Evolutionary conservation across 2,113 vertebrate genomes (phyloP), one percentile per base, ranked within the genome.

Genomic region (Nasalis larvatus): DNA sequence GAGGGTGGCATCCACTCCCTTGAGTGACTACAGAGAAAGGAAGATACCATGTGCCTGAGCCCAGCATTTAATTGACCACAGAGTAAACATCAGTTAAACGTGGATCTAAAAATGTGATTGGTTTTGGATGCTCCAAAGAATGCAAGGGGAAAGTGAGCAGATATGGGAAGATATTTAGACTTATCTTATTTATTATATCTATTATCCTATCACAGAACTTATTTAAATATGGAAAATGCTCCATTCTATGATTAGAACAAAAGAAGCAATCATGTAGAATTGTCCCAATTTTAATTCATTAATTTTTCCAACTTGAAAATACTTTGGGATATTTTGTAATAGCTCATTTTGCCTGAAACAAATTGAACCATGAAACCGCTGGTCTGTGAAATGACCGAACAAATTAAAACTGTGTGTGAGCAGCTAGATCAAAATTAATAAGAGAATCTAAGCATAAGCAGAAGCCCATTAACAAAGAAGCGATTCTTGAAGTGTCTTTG

Each of bases 351-450:
- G 47, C 66, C 93, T 27, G 85, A 94, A 97, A 86, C 49, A 96
- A 56, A 88, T 95, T 98, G 95, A 98, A 95, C 30, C 45, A 23
- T 68, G 71, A 93, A 91, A 86, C 56, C 80, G 52, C 87, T 86
- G 66, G 60, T 23, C 82, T 97, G 54, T 92, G 86, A 97, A 91
- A 94, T 89, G 76, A 96, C 74, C 84, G 89, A 97, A 94, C 40
- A 87, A 91, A 97, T 97, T 52, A 88, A 96, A 96, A 96, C 86
- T 45, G 1, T 89, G 56, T 94, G 23, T 66, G 56, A 98, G 69
- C 68, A 94, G 81, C 96, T 95, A 86, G 93, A 69, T 35, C 66
- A 27, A 56, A 52, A 76, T 52, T 89, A 92, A 47, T 6, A 8
- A 4, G 74, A 95, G 13, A 10, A 58, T 58, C 32, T 49, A 87